Evolutionary conservation across 2,113 vertebrate species (phyloP), one percentile per base, ranked within the genome.

Genomic region (Psilopsiagon aymara): DNA sequence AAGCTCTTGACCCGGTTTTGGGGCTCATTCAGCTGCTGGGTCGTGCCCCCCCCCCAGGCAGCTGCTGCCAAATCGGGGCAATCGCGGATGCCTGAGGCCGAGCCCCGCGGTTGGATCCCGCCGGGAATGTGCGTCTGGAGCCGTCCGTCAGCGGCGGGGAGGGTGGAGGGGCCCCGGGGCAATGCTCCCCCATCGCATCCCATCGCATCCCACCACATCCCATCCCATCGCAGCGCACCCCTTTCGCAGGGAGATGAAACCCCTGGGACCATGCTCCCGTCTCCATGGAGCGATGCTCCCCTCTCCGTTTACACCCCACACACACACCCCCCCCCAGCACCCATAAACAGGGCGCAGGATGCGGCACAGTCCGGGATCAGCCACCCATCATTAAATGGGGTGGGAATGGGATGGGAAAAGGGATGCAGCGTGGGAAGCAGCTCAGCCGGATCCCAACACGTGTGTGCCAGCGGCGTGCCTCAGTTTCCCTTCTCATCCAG

Each of bases 121-220:
- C 55, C 18, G 33, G 37, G 94, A 96, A 96, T 96, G 93, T 1
- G 15, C 51, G 74, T 31, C 85, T 93, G 94, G 59, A 25, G 86
- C 91, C n/a, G 64, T 73, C 95, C 1, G 20, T 91, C 95, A 97
- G 83, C 3, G 2, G 6, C 17, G 0, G 13, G 16, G 35, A 8
- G 21, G 13, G 4, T 10, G 43, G 13, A 1, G 43, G 51, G 60
- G 59, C 20, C 51, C 31, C 9, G 14, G 51, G 8, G 47, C 2
- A 5, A 24, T 35, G 35, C 17, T 18, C 39, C 46, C 33, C 16
- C 43, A 24, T 12, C 23, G 28, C 1, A 0, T 47, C 27, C 35
- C 35, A 37, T 37, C 35, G 35, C n/a, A n/a, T n/a, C n/a, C 21
- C 39, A 52, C 15, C 51, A 14, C 51, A 52, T 52, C 51, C 52